Evolutionary conservation across 2,888 invertebrate species (phyloP).

Genomic region (Leucoptera coffeella): DNA sequence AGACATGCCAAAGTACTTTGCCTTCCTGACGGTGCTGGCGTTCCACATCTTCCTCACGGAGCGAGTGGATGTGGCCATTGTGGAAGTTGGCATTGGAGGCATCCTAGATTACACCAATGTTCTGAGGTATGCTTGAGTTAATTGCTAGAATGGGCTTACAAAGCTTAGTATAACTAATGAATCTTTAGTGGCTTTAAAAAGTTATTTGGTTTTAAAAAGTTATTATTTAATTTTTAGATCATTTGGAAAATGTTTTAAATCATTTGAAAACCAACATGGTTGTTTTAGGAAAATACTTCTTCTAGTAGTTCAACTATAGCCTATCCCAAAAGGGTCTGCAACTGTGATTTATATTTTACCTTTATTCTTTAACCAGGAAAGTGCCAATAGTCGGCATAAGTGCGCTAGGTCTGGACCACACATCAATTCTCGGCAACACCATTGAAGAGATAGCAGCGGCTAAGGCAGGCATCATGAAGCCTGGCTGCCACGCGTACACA

Average conservation of each 20-base stretch:
- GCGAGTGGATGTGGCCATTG: constrained; percentile 83
- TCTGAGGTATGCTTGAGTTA: constrained; percentile 55
- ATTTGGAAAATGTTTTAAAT: too few relatives aligned
- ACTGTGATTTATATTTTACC: too few relatives aligned
- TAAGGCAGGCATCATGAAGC: constrained; percentile 94
- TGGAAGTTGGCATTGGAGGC: constrained; percentile 98
- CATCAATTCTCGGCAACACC: constrained; percentile 70
- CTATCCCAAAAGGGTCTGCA: too few relatives aligned
- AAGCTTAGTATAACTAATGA: too few relatives aligned
- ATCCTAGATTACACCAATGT: constrained; percentile 92
- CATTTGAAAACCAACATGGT: too few relatives aligned
- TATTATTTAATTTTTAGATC: too few relatives aligned
- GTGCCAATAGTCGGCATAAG: constrained; percentile 86
- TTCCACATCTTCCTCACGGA: constrained; percentile 81
- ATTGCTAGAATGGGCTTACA: too few relatives aligned
- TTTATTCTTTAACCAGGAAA: too few relatives aligned
- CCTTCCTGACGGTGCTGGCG: constrained; percentile 88
- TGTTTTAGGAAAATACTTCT: too few relatives aligned
- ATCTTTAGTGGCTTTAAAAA: too few relatives aligned
- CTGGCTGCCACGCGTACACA: constrained; percentile 63
- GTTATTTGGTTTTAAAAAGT: too few relatives aligned
- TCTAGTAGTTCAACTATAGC: too few relatives aligned
- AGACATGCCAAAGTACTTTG: constrained; percentile 91
- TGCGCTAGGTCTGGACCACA: constrained; percentile 89
- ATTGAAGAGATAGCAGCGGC: constrained; percentile 87